Evolutionary conservation across 2,888 invertebrate species (phyloP).

Genomic region (Drosophila paranaensis): DNA sequence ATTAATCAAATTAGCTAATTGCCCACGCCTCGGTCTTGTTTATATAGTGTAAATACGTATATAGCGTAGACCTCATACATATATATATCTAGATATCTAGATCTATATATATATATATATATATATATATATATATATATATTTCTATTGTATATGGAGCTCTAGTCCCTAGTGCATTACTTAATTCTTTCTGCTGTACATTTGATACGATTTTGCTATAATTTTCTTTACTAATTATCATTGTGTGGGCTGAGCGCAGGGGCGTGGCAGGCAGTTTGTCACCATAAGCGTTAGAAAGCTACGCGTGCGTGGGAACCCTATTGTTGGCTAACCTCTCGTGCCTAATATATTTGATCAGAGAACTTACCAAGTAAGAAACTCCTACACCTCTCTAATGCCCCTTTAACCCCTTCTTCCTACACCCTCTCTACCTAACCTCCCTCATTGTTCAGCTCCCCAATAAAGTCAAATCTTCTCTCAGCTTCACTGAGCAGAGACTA

Average conservation of each 20-base stretch:
- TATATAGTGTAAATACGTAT: constrained; percentile 11
- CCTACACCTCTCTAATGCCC: background rate
- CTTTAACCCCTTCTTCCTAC: background rate
- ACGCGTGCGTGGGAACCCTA: background rate
- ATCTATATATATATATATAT: constrained; percentile 18
- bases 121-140: constrained; percentile 26
- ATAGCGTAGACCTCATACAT: constrained; percentile 37
- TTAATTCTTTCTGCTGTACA: constrained; percentile 6
- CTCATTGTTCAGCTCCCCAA: background rate
- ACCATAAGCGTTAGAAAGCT: constrained; percentile 49
- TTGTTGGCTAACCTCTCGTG: background rate
- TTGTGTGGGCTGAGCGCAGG: constrained; percentile 4
- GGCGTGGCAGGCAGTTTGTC: constrained; percentile 2
- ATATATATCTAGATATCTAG: constrained; percentile 21
- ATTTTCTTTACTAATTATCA: constrained; percentile 28
- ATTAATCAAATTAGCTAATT: constrained; percentile 46
- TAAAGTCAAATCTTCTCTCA: background rate
- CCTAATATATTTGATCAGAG: background rate
- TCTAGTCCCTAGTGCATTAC: constrained; percentile 64
- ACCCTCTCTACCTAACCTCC: background rate
- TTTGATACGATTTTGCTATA: constrained; percentile 22
- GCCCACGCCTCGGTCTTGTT: constrained; percentile 47
- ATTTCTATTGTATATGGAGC: constrained; percentile 22
- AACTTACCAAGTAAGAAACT: background rate
- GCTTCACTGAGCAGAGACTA: background rate